Conservation (phyloP, 2,888 invertebrate species). For the Cerceris rybyensis region DNA sequence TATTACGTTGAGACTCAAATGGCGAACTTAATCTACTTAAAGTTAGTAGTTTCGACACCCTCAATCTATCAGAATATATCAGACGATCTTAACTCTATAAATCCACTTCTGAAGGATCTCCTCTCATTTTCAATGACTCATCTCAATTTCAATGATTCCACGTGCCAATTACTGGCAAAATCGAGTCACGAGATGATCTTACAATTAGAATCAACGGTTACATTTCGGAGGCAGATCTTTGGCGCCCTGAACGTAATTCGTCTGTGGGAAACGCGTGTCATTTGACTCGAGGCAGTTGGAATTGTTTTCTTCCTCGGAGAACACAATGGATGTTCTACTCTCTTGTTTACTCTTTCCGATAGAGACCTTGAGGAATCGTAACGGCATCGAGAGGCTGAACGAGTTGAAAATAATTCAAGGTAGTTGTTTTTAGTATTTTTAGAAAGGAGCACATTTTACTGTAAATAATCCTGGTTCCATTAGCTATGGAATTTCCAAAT, state of each 20-base stretch:
- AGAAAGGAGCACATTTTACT: conserved; percentile 18
- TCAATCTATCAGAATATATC: no score
- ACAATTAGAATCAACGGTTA: background rate
- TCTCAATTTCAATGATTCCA: background rate
- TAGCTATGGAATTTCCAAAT: background rate
- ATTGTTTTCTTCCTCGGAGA: conserved; percentile 13
- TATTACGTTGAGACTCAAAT: no score
- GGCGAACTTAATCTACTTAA: no score
- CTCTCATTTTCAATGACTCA: background rate
- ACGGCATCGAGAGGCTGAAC: background rate
- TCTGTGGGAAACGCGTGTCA: conserved; percentile 56
- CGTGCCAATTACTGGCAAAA: conserved; percentile 19
- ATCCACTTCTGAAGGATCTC: no score
- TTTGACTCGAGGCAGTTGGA: conserved; percentile 23
- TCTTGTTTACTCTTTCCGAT: conserved; percentile 23
- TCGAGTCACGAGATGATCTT: conserved; percentile 33
- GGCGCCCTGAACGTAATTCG: conserved; percentile 23
- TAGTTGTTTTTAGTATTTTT: conserved; percentile 11
- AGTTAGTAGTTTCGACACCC: no score
- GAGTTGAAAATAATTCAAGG: background rate
- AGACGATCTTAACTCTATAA: no score
- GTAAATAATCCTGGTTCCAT: background rate
- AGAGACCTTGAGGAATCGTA: conserved; percentile 39
- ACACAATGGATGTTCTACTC: conserved; percentile 24
- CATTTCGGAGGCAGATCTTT: conserved; percentile 39